Evolutionary conservation across 2,797 vertebrate genomes (phyloP).

Genomic region (Cirrhinus mrigala): DNA sequence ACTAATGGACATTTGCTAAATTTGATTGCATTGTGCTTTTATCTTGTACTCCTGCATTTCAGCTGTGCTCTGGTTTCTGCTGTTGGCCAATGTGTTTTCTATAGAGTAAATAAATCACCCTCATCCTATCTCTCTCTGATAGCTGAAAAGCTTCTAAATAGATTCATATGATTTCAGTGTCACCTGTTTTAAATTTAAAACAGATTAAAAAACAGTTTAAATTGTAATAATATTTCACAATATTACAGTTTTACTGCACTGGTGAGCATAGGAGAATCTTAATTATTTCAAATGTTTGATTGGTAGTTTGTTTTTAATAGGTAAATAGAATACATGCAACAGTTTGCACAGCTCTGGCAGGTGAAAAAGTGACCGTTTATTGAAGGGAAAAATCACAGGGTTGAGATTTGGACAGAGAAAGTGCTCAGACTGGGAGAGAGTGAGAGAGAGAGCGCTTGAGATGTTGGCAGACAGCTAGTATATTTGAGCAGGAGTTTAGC

Average conservation of each 20-base stretch:
- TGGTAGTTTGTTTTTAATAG: not conserved
- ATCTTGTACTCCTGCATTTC: conserved; percentile 42
- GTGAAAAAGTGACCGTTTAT: conserved; percentile 86
- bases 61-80: conserved; percentile 14
- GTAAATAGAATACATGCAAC: not conserved
- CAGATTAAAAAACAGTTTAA: not conserved
- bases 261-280: too few species aligned
- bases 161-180: conserved; percentile 84
- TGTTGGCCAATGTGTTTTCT: conserved; percentile 12
- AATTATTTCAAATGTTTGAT: not conserved
- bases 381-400: conserved; percentile 59
- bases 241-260: not conserved
- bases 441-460: conserved; percentile 12
- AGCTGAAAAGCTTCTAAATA: conserved; percentile 78
- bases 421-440: conserved; percentile 41
- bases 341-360: conserved; percentile 77
- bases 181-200: conserved; percentile 75
- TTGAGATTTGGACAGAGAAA: conserved; percentile 15
- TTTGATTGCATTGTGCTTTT: conserved; percentile 43
- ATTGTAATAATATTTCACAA: not conserved
- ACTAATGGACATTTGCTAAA: conserved; percentile 45
- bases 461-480: not conserved
- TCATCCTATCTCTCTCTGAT: not conserved
- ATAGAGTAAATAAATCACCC: conserved; percentile 1
- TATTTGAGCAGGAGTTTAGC: conserved; percentile 31